Base-by-base conservation (phyloP, 2,888 invertebrate species). In the Rapana venosa region DNA sequence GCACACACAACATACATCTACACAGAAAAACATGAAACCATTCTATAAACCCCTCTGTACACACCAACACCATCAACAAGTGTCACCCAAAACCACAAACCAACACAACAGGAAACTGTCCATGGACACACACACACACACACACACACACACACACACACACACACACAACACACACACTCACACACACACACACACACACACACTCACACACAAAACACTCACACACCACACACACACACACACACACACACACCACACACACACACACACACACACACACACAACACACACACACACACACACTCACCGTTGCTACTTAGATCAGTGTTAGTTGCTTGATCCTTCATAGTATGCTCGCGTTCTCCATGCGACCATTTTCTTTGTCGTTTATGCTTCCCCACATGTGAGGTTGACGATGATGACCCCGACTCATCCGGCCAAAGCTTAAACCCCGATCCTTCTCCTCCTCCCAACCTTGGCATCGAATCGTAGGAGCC, bases 291-390 rank as follows among this genome's bases (percentile, higher is more conserved):
- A 32, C 35, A 5, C 22, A n/a, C n/a, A 74, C 74, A 13, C 5
- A 30, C 30, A 81, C 83, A 36, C 83, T 86, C 86, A 86, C 86
- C 95, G 92, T 95, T 95, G 90, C 95, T 95, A 92, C 95, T 94
- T 84, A 95, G 91, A 91, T 95, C 95, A 89, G 95, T 95, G 90
- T 95, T 95, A 0, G 95, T 95, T 8, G 94, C 94, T 90, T 95
- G 95, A 93, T 95, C 95, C 91, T 94, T 93, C 56, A 92, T 95
- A 30, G 92, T 91, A 90, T 94, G 93, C 91, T 94, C 94, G 83
- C 92, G 91, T 47, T 83, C 89, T 87, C 90, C 91, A 35, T 92
- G 91, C 15, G 90, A 91, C 70, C 93, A 92, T 90, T 92, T 92
- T 85, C 93, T 91, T 30, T 93, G 92, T 26, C 92, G 91, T 90